Percentiles rank a stretch among this genome's conserved stretches.
Conservation (phyloP, 2,113 vertebrate genomes). For the Centropristis striata region DNA sequence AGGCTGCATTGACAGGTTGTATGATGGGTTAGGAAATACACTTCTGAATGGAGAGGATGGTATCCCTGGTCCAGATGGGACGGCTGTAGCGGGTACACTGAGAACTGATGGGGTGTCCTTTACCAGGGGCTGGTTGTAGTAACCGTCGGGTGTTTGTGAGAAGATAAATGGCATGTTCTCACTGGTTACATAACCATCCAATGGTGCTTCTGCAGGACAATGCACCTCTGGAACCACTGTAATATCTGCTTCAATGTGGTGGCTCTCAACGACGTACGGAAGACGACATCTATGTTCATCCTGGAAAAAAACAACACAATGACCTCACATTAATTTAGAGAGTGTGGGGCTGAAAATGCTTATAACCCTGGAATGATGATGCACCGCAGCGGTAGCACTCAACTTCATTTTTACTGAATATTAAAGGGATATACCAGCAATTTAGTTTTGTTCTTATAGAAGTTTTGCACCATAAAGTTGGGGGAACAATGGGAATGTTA, state of each 20-base stretch:
- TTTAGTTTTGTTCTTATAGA: too few relatives aligned
- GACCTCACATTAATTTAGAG: not conserved
- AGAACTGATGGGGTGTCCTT: not conserved
- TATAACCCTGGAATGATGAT: not conserved
- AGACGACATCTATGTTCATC: not conserved
- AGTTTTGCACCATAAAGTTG: too few relatives aligned
- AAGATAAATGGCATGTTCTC: not conserved
- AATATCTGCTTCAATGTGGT: not conserved
- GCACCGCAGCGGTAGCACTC: not conserved
- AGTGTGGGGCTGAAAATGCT: not conserved
- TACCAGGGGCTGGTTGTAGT: conserved; percentile 12
- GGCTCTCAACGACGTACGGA: not conserved
- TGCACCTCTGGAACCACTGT: conserved; percentile 26
- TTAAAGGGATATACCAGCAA: not conserved
- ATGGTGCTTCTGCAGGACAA: not conserved
- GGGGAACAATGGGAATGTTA: not conserved
- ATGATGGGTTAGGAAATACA: conserved; percentile 46
- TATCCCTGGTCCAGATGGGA: not conserved
- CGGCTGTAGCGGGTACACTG: not conserved
- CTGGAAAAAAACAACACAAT: conserved; percentile 38
- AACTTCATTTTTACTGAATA: not conserved
- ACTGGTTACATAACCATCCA: not conserved
- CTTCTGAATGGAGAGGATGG: not conserved
- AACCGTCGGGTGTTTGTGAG: not conserved
- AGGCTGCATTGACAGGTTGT: conserved; percentile 1